phyloP scores from a whole-genome alignment of 2,797 vertebrate genomes.

The Cyprinella venusta region DNA sequence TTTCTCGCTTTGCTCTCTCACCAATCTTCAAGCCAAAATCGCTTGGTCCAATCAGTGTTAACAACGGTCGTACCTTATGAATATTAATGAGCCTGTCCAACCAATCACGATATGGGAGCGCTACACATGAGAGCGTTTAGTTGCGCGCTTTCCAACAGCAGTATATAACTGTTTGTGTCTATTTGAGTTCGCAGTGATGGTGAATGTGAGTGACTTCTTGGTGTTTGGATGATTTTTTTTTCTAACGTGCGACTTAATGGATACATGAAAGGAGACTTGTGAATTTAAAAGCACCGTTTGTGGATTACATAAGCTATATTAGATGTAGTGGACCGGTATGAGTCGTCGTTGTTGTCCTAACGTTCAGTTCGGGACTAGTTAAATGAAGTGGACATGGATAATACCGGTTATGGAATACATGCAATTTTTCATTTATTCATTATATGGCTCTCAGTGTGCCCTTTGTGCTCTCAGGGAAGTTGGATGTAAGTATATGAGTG shows the following conservation, averaged over 20 bases:
- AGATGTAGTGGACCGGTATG: slow-evolving; percentile 48
- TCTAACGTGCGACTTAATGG: slow-evolving; percentile 33
- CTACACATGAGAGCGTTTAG: slow-evolving; percentile 22
- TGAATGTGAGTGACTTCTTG: slow-evolving; percentile 32
- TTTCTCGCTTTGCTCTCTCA: slow-evolving; percentile 5
- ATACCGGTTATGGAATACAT: slow-evolving; percentile 71
- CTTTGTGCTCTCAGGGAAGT: slow-evolving; percentile 78
- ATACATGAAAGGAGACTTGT: slow-evolving; percentile 15
- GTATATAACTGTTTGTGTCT: slow-evolving; percentile 57
- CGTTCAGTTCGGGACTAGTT: slow-evolving; percentile 50
- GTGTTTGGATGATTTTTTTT: slow-evolving; percentile 24
- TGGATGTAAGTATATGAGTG: slow-evolving; percentile 88
- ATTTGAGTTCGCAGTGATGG: slow-evolving; percentile 16
- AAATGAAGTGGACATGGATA: slow-evolving; percentile 84
- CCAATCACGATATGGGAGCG: slow-evolving; percentile 66
- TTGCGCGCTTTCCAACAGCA: slow-evolving; percentile 19
- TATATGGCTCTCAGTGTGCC: slow-evolving; percentile 77
- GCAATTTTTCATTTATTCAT: slow-evolving; percentile 77
- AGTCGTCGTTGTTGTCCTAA: slow-evolving; percentile 24
- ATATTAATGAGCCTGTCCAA: slow-evolving; percentile 51
- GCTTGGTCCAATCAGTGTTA: slow-evolving; percentile 62
- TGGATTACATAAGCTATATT: slow-evolving; percentile 45
- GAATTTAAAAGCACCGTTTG: slow-evolving; percentile 24
- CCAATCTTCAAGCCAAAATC: neutral
- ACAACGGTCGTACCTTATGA: slow-evolving; percentile 62